Evolutionary conservation across 2,113 vertebrate genomes (phyloP).

Genomic region (Xiphophorus couchianus): DNA sequence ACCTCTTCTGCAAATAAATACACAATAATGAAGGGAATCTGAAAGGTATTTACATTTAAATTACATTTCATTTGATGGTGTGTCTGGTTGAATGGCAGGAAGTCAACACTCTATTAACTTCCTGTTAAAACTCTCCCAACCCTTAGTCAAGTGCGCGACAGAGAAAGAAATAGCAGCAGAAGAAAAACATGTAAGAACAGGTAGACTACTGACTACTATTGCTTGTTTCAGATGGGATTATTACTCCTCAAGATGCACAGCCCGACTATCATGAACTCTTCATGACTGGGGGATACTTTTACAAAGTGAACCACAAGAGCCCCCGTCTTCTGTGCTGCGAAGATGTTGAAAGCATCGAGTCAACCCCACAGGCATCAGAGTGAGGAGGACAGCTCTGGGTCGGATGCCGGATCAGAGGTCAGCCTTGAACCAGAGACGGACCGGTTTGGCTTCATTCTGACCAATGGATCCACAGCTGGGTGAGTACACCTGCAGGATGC

Average conservation of each 20-base stretch:
- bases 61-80: background rate
- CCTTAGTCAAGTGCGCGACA: background rate
- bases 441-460: conserved; percentile 81
- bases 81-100: background rate
- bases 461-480: conserved; percentile 74
- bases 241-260: background rate
- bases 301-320: conserved; percentile 4
- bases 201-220: too few species aligned
- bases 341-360: conserved; percentile 64
- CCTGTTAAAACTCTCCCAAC: background rate
- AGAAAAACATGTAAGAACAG: background rate
- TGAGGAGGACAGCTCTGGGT: conserved; percentile 69
- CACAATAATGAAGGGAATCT: conserved; percentile 48
- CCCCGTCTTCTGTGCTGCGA: conserved; percentile 12
- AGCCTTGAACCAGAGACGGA: conserved; percentile 76
- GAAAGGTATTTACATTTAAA: conserved; percentile 57
- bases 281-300: background rate
- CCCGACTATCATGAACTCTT: background rate
- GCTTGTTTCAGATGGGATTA: background rate
- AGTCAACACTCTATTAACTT: conserved; percentile 4
- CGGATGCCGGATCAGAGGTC: conserved; percentile 63
- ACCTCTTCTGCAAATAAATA: conserved; percentile 25
- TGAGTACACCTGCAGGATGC: conserved; percentile 50
- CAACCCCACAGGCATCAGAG: conserved; percentile 38
- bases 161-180: background rate